These are phyloP conservation scores for Epizoanthus rinbou DNA, from an alignment of 92 coral and sea anemone species.

Conservation along the genomic window DNA sequence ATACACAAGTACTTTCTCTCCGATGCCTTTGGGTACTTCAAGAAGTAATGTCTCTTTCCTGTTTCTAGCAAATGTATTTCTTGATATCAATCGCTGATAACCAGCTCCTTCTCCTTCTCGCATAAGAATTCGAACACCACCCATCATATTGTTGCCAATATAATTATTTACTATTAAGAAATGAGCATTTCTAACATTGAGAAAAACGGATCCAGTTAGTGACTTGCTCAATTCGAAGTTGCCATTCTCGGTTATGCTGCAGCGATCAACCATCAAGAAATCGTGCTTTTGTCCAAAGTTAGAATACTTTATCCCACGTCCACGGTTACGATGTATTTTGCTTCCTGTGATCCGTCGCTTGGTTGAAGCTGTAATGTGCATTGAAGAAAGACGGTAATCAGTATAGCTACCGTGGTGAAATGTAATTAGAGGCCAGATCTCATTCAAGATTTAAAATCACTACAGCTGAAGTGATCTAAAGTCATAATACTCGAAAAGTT, in stretches of 20 bases:
- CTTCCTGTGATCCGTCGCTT: conserved; percentile 34
- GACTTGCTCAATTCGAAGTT: background rate
- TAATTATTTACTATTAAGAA: conserved; percentile 53
- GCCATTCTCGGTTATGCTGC: conserved; percentile 24
- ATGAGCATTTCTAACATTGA: conserved; percentile 39
- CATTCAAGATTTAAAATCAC: too few relatives aligned
- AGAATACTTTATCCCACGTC: conserved; percentile 34
- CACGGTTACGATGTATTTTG: conserved; percentile 29
- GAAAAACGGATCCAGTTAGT: conserved; percentile 29
- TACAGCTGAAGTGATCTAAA: too few relatives aligned
- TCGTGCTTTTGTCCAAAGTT: conserved; percentile 32
- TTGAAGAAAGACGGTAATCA: background rate
- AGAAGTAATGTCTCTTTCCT: conserved; percentile 47
- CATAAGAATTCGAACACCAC: conserved; percentile 41
- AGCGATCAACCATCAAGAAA: conserved; percentile 11
- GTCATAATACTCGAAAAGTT: too few relatives aligned
- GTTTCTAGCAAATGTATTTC: conserved; percentile 52
- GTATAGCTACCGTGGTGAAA: too few relatives aligned
- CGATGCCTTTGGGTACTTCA: background rate
- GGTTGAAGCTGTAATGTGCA: background rate
- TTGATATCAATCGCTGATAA: conserved; percentile 25
- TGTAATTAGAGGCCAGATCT: too few relatives aligned
- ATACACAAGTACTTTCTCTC: background rate
- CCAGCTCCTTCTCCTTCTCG: conserved; percentile 41
- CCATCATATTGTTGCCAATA: conserved; percentile 44